Evolutionary conservation across 2,797 vertebrate genomes (phyloP), one percentile per base, ranked within the genome.

Genomic region (Scomberomorus guttatus): DNA sequence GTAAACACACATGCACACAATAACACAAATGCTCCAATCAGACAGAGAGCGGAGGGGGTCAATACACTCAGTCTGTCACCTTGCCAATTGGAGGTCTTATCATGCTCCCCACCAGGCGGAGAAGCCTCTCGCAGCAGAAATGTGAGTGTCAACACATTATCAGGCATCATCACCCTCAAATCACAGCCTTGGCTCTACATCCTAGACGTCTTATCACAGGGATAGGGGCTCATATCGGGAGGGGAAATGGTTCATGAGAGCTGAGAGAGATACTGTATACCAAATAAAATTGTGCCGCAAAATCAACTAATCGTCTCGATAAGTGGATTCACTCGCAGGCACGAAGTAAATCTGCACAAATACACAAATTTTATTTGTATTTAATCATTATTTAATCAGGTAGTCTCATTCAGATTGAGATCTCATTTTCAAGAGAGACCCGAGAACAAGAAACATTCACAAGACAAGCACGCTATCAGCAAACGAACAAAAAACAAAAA

Each of bases 21-120:
- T 48, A 13, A 69, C 54, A 83, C 76, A 63, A 39, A n/a, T 60
- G 24, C 39, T 77, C 57, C 74, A 85, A 81, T 90, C 88, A 88
- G 68, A 74, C 72, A 15, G 32, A 57, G 52, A 78, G 71, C 57
- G 18, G 65, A 69, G 76, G 89, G 79, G 86, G 73, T 88, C 87
- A 81, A 87, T 84, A 68, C 34, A 12, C 67, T 77, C 77, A 7
- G 90, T 90, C 88, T 93, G 88, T 88, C 90, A 88, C 89, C 85
- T 79, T 84, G 79, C 84, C 89, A 87, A 80, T 84, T 62, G 48
- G 51, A 59, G 70, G 50, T 76, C 85, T 92, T 83, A 90, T 91
- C 86, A 32, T 13, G n/a, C 80, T 18, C 67, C 62, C 71, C 72
- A 48, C 69, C 88, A 82, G 78, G 72, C 79, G 54, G 67, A 22